phyloP scores from a whole-genome alignment of 2,888 invertebrate genomes.

The Dicycla oo region DNA sequence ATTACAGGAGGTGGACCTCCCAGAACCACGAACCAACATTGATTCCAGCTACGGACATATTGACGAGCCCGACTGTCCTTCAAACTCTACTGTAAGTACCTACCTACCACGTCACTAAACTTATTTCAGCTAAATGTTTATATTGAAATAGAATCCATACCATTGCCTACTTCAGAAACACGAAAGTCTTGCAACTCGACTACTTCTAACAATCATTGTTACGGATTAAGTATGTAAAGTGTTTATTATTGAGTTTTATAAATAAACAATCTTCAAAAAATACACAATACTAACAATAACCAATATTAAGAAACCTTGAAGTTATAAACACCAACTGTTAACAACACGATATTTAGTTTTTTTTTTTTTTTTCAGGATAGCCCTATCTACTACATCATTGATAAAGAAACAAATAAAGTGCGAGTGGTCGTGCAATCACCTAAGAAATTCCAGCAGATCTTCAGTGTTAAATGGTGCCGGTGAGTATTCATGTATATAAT shows the following conservation, averaged over 20 bases:
- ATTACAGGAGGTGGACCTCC: constrained; percentile 15
- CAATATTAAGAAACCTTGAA: too few relatives aligned
- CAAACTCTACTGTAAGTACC: constrained; percentile 33
- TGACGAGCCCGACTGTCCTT: constrained; percentile 34
- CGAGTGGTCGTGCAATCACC: constrained; percentile 53
- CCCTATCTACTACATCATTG: constrained; percentile 53
- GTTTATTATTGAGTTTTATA: not conserved
- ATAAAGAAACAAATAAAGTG: constrained; percentile 1
- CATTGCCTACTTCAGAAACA: too few relatives aligned
- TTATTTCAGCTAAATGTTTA: not conserved
- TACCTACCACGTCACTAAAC: not conserved
- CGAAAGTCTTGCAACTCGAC: not conserved
- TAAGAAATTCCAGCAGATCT: constrained; percentile 42
- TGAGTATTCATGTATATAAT: constrained; percentile 29
- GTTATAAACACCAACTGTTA: not conserved
- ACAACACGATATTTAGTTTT: not conserved
- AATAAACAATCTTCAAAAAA: not conserved
- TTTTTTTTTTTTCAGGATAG: constrained; percentile 35
- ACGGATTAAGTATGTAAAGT: not conserved
- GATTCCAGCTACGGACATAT: constrained; percentile 7
- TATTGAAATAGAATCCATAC: not conserved
- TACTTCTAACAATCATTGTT: not conserved
- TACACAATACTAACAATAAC: not conserved
- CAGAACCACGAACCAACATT: not conserved
- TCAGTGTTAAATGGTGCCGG: constrained; percentile 43